Conservation (phyloP, 2,797 vertebrate species). For the Micrastur ruficollis region DNA sequence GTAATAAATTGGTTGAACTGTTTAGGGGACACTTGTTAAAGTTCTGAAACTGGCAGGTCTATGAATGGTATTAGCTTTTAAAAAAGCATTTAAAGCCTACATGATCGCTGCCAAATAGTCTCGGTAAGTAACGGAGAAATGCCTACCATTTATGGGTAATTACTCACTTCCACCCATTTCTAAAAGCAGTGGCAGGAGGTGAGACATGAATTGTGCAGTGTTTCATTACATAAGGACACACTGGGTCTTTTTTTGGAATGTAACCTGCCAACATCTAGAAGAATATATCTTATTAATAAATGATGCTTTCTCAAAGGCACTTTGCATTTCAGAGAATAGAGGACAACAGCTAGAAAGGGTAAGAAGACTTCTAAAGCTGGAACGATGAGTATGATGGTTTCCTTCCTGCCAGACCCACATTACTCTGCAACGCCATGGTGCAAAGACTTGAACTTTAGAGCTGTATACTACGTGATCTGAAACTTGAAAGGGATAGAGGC, state of each 20-base stretch:
- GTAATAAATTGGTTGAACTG: not conserved
- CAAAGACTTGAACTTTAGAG: not conserved
- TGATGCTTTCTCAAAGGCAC: conserved; percentile 48
- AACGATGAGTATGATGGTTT: conserved; percentile 8
- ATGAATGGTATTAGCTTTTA: conserved; percentile 1
- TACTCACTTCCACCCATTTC: conserved; percentile 20
- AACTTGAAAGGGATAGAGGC: not conserved
- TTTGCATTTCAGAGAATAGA: conserved; percentile 23
- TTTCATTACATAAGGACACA: conserved; percentile 32
- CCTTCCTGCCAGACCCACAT: not conserved
- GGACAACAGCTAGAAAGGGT: not conserved
- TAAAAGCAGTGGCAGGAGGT: conserved; percentile 44
- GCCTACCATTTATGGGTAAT: conserved; percentile 35
- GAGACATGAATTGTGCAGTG: conserved; percentile 19
- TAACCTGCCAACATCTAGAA: conserved; percentile 39
- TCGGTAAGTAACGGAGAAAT: conserved; percentile 27
- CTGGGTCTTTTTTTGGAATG: not conserved
- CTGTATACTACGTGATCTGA: not conserved
- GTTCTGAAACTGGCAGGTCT: conserved; percentile 2
- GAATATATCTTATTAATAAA: conserved; percentile 46
- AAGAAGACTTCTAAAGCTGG: not conserved
- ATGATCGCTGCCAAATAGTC: conserved; percentile 10
- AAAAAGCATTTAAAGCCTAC: conserved; percentile 45
- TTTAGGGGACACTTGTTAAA: not conserved
- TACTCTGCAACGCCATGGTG: not conserved